Base-by-base conservation (phyloP, 1,140 invertebrate species). In the Trichonephila inaurata region DNA sequence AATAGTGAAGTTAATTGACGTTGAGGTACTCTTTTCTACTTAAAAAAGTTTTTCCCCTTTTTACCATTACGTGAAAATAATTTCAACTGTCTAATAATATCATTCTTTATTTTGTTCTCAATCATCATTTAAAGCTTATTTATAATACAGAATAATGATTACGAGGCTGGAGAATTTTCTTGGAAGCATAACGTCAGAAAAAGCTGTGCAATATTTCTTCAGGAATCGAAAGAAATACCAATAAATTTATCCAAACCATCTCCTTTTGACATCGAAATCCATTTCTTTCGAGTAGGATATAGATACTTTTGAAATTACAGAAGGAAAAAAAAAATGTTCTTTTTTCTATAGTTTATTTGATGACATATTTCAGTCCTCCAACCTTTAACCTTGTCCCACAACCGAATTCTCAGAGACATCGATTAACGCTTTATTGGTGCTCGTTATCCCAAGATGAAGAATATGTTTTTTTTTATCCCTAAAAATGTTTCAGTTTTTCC, bases 361-460 rank as follows among this genome's bases (percentile, higher is more conserved):
- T 90, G 89, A 81, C 89, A 90, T 90, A 90, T 90, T 61, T 90
- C 89, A 90, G 69, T n/a, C 5, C 19, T 5, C 19, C 66, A 4
- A 90, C 69, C 89, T 90, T 28, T 90, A 69, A 28, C 72, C 66
- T 89, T 89, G 87, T 89, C 89, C 58, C 40, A 61, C n/a, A 69
- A 81, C 8, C 40, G 66, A 81, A 69, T 24, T 90, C n/a, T 16
- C 66, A 16, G 8, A 72, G 21, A 90, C 89, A 90, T 90, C 89
- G 66, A 90, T 90, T 90, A 90, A 81, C 60, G 51, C 44, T 81
- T 90, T 81, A 90, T 90, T 28, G 89, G 28, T 28, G 28, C 89
- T 90, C 66, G 89, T 90, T 90, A 81, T 33, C 33, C 19, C 61
- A 24, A 62, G 87, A 89, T 69, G 21, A 77, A 14, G 69, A 28